Evolutionary conservation across 1,140 invertebrate genomes (phyloP).

Genomic region (Hylaeus volcanicus): DNA sequence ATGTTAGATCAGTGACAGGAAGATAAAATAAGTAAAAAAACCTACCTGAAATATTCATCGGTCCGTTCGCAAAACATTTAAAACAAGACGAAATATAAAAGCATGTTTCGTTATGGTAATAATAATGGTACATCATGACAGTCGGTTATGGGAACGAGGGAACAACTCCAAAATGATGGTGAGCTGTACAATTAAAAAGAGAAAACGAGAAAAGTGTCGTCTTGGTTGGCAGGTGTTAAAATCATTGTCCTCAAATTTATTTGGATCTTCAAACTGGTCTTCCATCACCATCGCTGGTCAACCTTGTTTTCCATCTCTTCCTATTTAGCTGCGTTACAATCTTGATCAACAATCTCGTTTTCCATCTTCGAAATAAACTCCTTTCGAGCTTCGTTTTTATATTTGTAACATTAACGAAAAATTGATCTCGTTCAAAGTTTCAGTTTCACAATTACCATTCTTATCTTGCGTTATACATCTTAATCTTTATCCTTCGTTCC

Average conservation of each 20-base stretch:
- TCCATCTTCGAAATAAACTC: background rate
- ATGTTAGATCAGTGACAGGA: background rate
- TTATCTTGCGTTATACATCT: background rate
- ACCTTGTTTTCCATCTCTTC: background rate
- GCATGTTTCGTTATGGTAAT: background rate
- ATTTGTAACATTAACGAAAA: background rate
- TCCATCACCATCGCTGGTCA: background rate
- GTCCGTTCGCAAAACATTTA: background rate
- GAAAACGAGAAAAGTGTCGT: constrained; percentile 58
- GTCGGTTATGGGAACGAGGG: constrained; percentile 63
- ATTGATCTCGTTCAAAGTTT: background rate
- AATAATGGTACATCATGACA: constrained; percentile 1
- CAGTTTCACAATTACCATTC: background rate
- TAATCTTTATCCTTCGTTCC: background rate
- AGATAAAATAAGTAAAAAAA: constrained; percentile 1
- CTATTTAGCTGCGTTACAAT: background rate
- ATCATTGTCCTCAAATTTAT: constrained; percentile 6
- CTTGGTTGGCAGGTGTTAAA: constrained; percentile 72
- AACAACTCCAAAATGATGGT: constrained; percentile 36
- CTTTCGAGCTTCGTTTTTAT: background rate
- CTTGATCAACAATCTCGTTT: background rate
- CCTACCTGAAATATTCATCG: constrained; percentile 26
- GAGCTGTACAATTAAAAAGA: constrained; percentile 30
- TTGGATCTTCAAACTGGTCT: constrained; percentile 17
- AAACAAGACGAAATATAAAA: constrained; percentile 19